A percentile compares a stretch with the other conserved stretches of the same genome.
Conservation (phyloP, 1,140 invertebrate genomes). For the Lanistes nyassanus region DNA sequence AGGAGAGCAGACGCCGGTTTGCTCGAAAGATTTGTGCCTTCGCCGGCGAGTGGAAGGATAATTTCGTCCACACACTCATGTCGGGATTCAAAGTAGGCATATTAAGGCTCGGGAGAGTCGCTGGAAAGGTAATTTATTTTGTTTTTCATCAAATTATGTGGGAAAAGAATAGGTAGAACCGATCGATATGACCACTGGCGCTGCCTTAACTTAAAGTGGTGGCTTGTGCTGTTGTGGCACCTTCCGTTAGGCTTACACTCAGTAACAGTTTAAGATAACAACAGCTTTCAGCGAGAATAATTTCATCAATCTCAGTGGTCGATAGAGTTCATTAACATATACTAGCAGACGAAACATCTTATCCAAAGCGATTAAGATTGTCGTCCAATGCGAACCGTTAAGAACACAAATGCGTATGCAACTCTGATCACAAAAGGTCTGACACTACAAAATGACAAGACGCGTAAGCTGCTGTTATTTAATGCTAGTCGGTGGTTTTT, state of each 20-base stretch:
- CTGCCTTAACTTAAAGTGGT: not conserved
- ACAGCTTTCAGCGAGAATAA: not conserved
- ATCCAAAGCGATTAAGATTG: too few relatives aligned
- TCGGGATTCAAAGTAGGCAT: conserved; percentile 64
- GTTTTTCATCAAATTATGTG: not conserved
- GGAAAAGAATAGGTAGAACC: not conserved
- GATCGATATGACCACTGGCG: not conserved
- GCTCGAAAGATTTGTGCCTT: not conserved
- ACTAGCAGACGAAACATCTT: too few relatives aligned
- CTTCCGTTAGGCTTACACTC: not conserved
- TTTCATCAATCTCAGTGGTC: conserved; percentile 2
- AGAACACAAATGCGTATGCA: too few relatives aligned
- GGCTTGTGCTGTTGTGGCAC: not conserved
- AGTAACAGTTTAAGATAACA: not conserved
- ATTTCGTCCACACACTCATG: conserved; percentile 33
- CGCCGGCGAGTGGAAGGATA: not conserved
- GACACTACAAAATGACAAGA: too few relatives aligned
- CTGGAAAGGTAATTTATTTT: conserved; percentile 64
- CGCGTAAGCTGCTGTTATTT: too few relatives aligned
- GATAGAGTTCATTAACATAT: too few relatives aligned
- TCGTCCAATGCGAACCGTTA: too few relatives aligned
- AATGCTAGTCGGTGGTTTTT: too few relatives aligned
- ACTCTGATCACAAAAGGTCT: too few relatives aligned
- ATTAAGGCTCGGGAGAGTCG: conserved; percentile 66
- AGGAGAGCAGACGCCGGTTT: conserved; percentile 23